Evolutionary conservation across 2,888 invertebrate genomes (phyloP).

Genomic region (Linnaemya tessellans): DNA sequence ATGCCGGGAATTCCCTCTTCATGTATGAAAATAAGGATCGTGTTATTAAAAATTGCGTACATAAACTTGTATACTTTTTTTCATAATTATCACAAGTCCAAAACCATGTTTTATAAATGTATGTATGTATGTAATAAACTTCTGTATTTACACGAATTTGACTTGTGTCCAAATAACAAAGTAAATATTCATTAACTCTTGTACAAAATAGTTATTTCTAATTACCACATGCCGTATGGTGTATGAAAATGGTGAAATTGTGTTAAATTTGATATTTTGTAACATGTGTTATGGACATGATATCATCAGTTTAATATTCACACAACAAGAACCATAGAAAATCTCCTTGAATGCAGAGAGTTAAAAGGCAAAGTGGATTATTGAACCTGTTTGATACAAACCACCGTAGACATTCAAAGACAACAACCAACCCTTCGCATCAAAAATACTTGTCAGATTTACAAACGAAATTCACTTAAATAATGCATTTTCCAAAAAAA

Average conservation of each 20-base stretch:
- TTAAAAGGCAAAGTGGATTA: constrained; percentile 67
- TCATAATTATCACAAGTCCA: too few relatives aligned
- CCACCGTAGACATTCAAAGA: constrained; percentile 26
- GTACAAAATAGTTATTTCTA: constrained; percentile 6
- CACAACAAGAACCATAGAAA: constrained; percentile 35
- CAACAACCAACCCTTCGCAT: constrained; percentile 34
- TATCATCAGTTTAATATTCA: constrained; percentile 41
- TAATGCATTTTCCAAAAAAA: constrained; percentile 48
- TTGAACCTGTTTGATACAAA: constrained; percentile 68
- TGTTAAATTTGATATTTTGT: constrained; percentile 58
- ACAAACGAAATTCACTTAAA: constrained; percentile 61
- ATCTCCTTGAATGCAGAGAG: constrained; percentile 23
- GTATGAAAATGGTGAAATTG: constrained; percentile 16
- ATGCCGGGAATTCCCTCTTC: too few relatives aligned
- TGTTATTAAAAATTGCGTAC: too few relatives aligned
- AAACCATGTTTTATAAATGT: not conserved
- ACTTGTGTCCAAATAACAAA: not conserved
- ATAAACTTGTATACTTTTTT: too few relatives aligned
- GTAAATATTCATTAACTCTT: constrained; percentile 9
- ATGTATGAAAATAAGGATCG: too few relatives aligned
- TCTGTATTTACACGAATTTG: too few relatives aligned
- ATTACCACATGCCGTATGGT: constrained; percentile 3
- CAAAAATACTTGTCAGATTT: constrained; percentile 55
- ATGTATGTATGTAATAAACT: not conserved
- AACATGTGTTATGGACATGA: constrained; percentile 65